phyloP scores from a whole-genome alignment of 2,113 vertebrate genomes.

The Hoplias malabaricus region DNA sequence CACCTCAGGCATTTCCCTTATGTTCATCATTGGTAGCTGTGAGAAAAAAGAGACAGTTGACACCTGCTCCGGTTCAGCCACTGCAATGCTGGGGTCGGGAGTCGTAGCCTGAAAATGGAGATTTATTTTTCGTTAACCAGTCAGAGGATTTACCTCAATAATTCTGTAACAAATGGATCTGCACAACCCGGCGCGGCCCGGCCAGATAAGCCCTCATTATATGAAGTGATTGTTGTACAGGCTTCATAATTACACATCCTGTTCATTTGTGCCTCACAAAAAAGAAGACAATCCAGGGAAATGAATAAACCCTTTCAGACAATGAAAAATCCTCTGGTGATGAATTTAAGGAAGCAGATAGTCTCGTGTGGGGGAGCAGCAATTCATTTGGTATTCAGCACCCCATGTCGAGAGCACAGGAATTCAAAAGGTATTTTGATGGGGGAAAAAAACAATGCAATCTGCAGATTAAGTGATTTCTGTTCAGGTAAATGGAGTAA shows the following conservation, averaged over 20 bases:
- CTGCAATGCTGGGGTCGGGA: not conserved
- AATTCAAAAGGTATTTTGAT: not conserved
- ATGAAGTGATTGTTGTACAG: conserved; percentile 34
- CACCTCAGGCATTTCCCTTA: not conserved
- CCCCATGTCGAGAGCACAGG: not conserved
- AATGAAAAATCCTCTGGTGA: conserved; percentile 27
- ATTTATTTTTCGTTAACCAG: not conserved
- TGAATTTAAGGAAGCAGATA: conserved; percentile 18
- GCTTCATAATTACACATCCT: conserved; percentile 25
- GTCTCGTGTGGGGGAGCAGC: not conserved
- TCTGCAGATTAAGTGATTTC: not conserved
- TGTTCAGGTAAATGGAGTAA: not conserved
- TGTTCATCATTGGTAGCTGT: not conserved
- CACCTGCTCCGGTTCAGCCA: not conserved
- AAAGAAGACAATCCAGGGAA: conserved; percentile 27
- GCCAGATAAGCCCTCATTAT: conserved; percentile 38
- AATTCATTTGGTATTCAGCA: conserved; percentile 16
- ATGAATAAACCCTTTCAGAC: conserved; percentile 26
- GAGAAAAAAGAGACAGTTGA: not conserved
- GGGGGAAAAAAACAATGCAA: not conserved
- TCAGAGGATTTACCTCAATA: conserved; percentile 20
- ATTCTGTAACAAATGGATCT: conserved; percentile 33
- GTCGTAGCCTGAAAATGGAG: not conserved
- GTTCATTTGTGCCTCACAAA: conserved; percentile 19
- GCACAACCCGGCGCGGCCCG: not conserved